Percentiles rank a stretch among this genome's conserved stretches.
Conservation (phyloP, 2,113 vertebrate species). For the Tychaedon coryphoeus region DNA sequence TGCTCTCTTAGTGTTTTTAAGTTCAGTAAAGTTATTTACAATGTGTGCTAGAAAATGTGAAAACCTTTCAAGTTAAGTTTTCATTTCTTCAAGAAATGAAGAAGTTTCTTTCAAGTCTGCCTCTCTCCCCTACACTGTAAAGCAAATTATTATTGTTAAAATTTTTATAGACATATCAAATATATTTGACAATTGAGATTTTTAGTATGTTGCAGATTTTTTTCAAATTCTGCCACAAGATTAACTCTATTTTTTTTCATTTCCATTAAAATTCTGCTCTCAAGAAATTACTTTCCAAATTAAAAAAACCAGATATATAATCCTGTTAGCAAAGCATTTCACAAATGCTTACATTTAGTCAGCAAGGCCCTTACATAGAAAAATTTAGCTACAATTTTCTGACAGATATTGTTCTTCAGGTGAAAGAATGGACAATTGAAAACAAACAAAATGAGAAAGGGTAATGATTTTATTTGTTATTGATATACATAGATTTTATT, state of each 20-base stretch:
- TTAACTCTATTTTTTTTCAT: background rate
- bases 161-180: background rate
- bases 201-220: background rate
- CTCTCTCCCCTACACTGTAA: background rate
- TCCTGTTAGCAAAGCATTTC: background rate
- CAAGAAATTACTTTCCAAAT: background rate
- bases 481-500: background rate
- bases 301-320: background rate
- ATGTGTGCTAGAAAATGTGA: rapidly evolving
- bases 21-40: background rate
- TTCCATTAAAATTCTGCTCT: background rate
- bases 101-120: background rate
- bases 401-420: background rate
- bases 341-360: background rate
- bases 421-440: background rate
- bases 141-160: background rate
- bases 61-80: background rate
- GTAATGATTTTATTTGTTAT: background rate
- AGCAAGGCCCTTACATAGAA: background rate
- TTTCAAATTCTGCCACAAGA: background rate
- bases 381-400: background rate
- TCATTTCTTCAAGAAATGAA: no score
- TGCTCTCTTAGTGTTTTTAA: background rate
- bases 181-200: background rate
- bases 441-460: background rate